Percentiles rank a stretch among this genome's conserved stretches.
These are phyloP conservation scores for Poicephalus gulielmi DNA, from an alignment of 2,113 vertebrate species.

Conservation along the genomic window DNA sequence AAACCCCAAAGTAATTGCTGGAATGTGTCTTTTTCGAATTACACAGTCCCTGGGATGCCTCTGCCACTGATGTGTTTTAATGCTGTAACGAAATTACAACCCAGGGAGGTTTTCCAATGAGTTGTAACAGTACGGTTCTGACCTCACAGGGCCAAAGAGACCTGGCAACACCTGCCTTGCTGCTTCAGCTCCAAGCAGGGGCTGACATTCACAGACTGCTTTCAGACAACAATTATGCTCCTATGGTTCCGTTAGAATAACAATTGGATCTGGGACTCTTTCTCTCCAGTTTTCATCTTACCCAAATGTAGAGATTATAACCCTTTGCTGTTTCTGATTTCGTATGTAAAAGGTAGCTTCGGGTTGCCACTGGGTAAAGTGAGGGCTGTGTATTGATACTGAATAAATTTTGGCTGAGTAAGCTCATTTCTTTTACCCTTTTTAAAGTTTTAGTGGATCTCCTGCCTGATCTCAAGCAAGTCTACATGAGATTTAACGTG, in stretches of 20 bases:
- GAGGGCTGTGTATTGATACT: not conserved
- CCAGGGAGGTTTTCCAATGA: not conserved
- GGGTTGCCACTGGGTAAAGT: not conserved
- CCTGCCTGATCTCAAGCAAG: not conserved
- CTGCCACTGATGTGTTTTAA: conserved; percentile 14
- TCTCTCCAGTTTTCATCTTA: not conserved
- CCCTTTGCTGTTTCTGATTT: not conserved
- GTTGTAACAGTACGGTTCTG: not conserved
- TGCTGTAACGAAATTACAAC: not conserved
- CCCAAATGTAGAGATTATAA: not conserved
- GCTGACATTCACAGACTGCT: not conserved
- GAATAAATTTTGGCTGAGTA: not conserved
- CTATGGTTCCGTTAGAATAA: not conserved
- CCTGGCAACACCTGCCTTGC: not conserved
- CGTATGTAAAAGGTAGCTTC: not conserved
- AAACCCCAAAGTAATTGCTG: not conserved
- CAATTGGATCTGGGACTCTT: not conserved
- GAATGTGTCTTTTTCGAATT: conserved; percentile 27
- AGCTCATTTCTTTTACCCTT: not conserved
- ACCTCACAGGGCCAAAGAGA: not conserved
- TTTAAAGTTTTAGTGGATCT: not conserved
- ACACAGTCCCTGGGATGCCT: conserved; percentile 19
- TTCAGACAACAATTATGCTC: not conserved
- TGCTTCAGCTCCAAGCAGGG: not conserved
- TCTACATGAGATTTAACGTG: not conserved